Conservation (phyloP, 2,797 vertebrate species). For the Periparus ater region DNA sequence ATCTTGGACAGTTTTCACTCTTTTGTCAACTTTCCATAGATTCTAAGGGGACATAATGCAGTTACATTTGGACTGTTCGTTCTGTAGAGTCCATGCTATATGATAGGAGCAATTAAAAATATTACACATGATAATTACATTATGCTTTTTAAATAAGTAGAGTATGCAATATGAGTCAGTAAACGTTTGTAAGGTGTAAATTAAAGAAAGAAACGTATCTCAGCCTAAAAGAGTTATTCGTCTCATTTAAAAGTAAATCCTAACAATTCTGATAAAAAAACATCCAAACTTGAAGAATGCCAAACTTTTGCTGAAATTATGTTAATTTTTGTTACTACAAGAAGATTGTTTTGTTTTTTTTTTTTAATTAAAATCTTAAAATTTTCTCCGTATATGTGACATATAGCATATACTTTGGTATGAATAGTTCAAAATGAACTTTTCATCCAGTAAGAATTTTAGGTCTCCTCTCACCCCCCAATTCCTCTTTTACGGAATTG, state of each 20-base stretch:
- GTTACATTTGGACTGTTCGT: neutral
- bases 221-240: neutral
- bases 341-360: neutral
- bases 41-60: neutral
- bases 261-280: neutral
- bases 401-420: neutral
- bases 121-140: neutral
- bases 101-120: neutral
- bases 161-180: neutral
- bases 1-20: neutral
- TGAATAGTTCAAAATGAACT: neutral
- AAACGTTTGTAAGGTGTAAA: neutral
- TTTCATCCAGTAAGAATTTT: neutral
- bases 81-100: neutral
- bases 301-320: neutral
- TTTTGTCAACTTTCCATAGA: neutral
- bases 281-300: neutral
- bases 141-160: neutral
- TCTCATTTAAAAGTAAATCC: neutral
- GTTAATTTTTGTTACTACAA: neutral
- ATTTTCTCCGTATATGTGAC: neutral
- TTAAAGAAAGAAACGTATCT: neutral
- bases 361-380: neutral
- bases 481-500: neutral
- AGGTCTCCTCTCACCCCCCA: rapidly evolving